These are phyloP conservation scores for Pangasius larnaudii DNA, from an alignment of 2,797 vertebrate genomes.

Conservation along the genomic window DNA sequence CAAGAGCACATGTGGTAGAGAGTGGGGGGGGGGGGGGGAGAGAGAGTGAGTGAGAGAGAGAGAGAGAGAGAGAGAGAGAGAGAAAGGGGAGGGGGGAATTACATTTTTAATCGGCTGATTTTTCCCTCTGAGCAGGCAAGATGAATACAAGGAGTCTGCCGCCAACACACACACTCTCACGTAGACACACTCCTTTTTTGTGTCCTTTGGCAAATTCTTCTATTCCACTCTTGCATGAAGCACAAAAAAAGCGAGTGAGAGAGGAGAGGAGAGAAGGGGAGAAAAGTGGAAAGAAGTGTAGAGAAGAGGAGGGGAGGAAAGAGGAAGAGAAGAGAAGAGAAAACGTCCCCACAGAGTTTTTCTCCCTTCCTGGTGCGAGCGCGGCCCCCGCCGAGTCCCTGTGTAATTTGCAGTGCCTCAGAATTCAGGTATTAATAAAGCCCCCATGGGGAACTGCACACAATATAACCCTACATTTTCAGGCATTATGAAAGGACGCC, in stretches of 20 bases:
- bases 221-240: slow-evolving; percentile 99
- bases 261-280: slow-evolving; percentile 52
- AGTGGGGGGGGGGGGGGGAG: slow-evolving; percentile 47
- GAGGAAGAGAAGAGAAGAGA: slow-evolving; percentile 73
- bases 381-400: slow-evolving; percentile 83
- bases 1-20: slow-evolving; percentile 61
- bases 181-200: slow-evolving; percentile 71
- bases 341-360: slow-evolving; percentile 93
- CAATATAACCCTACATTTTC: slow-evolving; percentile 93
- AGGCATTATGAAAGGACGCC: slow-evolving; percentile 91
- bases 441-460: slow-evolving; percentile 87
- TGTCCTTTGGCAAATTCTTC: slow-evolving; percentile 99
- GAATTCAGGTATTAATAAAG: slow-evolving; percentile 94
- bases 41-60: slow-evolving; percentile 60
- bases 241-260: slow-evolving; percentile 58
- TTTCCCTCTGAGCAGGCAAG: slow-evolving; percentile 89
- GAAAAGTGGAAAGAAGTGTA: slow-evolving; percentile 42
- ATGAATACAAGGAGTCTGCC: slow-evolving; percentile 89
- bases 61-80: slow-evolving; percentile 59
- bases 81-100: slow-evolving; percentile 67
- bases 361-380: slow-evolving; percentile 84
- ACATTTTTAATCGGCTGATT: slow-evolving; percentile 89
- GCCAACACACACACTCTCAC: slow-evolving; percentile 81
- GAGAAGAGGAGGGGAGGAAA: slow-evolving; percentile 59
- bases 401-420: slow-evolving; percentile 89